These are phyloP conservation scores for Dromaius novaehollandiae DNA, from an alignment of 2,113 vertebrate genomes.

Conservation along the genomic window DNA sequence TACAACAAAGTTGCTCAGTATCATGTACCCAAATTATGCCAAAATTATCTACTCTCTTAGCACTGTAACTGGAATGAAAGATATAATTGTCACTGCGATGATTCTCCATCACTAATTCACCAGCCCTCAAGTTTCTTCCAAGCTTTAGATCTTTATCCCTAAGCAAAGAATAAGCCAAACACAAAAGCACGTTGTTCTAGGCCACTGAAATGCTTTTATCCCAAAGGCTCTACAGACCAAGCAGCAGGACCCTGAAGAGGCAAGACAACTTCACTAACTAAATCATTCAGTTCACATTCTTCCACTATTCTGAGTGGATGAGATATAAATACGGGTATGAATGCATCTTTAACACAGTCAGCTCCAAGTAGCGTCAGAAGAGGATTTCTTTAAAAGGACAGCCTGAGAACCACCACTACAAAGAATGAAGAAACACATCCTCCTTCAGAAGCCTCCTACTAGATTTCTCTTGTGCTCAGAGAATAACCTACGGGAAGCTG, in stretches of 20 bases:
- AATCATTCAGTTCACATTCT: neutral
- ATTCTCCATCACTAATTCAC: neutral
- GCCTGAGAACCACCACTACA: neutral
- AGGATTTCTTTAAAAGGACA: neutral
- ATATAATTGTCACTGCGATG: neutral
- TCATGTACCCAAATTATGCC: neutral
- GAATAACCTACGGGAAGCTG: neutral
- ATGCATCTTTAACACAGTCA: neutral
- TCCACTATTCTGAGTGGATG: fast-evolving
- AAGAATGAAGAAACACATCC: neutral
- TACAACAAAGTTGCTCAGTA: neutral
- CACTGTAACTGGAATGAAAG: neutral
- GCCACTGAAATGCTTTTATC: neutral
- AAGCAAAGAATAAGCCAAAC: no score
- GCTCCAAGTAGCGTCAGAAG: neutral
- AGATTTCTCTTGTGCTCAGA: neutral
- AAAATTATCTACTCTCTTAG: neutral
- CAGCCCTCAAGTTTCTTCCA: neutral
- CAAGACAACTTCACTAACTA: neutral
- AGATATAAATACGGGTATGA: neutral
- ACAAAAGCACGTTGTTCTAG: no score
- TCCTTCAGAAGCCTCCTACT: neutral
- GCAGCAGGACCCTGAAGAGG: neutral
- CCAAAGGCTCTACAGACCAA: neutral
- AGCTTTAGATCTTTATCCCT: neutral